These are phyloP conservation scores for Ceratina australensis DNA, from an alignment of 1,140 invertebrate genomes.

Conservation along the genomic window DNA sequence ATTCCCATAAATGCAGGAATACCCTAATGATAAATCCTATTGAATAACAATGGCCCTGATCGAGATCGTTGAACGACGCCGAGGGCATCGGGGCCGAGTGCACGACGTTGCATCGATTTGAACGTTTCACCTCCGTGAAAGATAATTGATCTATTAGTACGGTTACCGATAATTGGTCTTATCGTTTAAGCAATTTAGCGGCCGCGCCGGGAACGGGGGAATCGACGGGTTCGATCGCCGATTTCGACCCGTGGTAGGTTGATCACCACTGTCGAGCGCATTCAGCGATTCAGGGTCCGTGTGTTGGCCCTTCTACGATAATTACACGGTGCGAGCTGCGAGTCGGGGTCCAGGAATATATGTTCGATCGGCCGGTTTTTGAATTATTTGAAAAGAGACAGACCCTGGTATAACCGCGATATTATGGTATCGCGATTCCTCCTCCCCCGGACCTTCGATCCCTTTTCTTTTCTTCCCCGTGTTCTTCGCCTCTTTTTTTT, in stretches of 20 bases:
- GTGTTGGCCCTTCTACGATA: slow-evolving; percentile 76
- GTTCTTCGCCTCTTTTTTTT: slow-evolving; percentile 40
- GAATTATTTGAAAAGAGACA: slow-evolving; percentile 81
- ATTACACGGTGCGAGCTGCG: slow-evolving; percentile 78
- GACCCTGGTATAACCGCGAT: slow-evolving; percentile 74
- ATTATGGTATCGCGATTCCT: slow-evolving; percentile 78
- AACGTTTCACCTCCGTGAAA: background rate
- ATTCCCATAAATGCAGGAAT: too few species aligned
- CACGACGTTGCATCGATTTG: background rate
- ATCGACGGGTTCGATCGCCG: background rate
- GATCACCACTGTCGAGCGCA: slow-evolving; percentile 73
- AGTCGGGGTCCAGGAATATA: slow-evolving; percentile 77
- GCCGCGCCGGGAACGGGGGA: too few species aligned
- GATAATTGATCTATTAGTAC: slow-evolving; percentile 48
- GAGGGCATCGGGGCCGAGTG: background rate
- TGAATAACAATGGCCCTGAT: background rate
- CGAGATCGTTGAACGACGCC: background rate
- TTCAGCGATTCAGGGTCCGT: slow-evolving; percentile 73
- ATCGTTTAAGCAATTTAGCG: slow-evolving; percentile 44
- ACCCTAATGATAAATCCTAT: background rate
- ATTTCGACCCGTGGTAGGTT: slow-evolving; percentile 61
- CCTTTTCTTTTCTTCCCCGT: slow-evolving; percentile 52
- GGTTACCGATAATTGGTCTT: slow-evolving; percentile 50
- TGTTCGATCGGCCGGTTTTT: slow-evolving; percentile 80
- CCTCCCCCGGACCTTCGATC: slow-evolving; percentile 57